Evolutionary conservation across 2,888 invertebrate genomes (phyloP), one percentile per base, ranked within the genome.

Genomic region (Rhamnusium bicolor): DNA sequence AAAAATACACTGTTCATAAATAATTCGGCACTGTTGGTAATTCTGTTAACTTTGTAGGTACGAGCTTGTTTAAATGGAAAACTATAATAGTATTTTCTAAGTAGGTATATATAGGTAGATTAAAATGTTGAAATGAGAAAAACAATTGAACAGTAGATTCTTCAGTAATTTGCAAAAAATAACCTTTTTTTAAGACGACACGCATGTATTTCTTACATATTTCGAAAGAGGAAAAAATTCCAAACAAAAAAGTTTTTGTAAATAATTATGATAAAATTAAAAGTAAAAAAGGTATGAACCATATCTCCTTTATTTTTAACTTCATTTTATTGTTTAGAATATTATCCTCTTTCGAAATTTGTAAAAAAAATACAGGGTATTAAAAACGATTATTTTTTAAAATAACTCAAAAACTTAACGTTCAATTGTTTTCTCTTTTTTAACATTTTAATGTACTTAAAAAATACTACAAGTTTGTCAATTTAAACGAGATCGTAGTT

Each of bases 341-440:
- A 46, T 46, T 46, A 46, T 46, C 46, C 46, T n/a, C n/a, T 46
- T 46, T 46, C 46, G 46, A 46, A 46, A 46, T 46, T 46, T n/a
- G 46, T 46, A 46, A 46, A 4, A 24, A 8, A 46, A 3, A 46
- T 46, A 46, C 46, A 46, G 46, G 46, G 8, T 46, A 46, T n/a
- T 46, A 46, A 46, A 46, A 46, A 46, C n/a, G 46, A 46, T n/a
- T 46, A 46, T 46, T 46, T 46, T 46, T 46, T 46, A 2, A 46
- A 46, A 46, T 46, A 46, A 46, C 46, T 46, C 46, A 46, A 5
- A 46, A 46, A 46, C 46, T 8, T 46, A 46, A 46, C 3, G 12
- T n/a, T 46, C 46, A 46, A 5, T n/a, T 46, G n/a, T 46, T 46
- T 46, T 46, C 8, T 8, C 8, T 8, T 46, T 46, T 46, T 46